Conservation (phyloP, 2,888 invertebrate species). For the Limnephilus rhombicus region DNA sequence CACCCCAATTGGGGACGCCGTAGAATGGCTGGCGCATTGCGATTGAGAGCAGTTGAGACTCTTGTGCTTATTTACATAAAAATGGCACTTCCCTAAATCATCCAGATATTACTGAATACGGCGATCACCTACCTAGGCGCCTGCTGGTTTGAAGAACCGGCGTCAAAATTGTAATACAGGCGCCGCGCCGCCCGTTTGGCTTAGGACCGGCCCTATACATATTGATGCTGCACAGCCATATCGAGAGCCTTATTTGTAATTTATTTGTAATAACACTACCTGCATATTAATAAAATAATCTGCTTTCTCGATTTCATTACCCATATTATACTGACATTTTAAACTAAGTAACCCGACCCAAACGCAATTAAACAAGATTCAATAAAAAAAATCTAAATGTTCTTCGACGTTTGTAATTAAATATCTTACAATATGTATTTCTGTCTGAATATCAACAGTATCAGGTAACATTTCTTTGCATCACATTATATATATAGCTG, state of each 20-base stretch:
- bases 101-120: too few species aligned
- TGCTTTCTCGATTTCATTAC: neutral
- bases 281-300: neutral
- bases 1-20: too few species aligned
- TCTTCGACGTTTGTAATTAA: neutral
- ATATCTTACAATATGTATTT: neutral
- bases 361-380: neutral
- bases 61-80: too few species aligned
- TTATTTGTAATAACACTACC: neutral
- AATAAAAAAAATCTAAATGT: neutral
- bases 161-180: too few species aligned
- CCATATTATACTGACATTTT: neutral
- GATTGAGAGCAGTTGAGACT: too few species aligned
- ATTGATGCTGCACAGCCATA: neutral
- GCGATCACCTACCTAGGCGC: too few species aligned
- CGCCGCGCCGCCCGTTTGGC: too few species aligned
- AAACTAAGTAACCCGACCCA: neutral
- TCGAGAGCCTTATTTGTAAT: neutral
- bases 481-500: neutral
- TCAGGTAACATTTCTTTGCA: neutral
- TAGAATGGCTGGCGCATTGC: too few species aligned
- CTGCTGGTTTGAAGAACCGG: too few species aligned
- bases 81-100: too few species aligned
- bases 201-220: too few species aligned
- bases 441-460: neutral